Conservation (phyloP, 1,140 invertebrate species). For the Theocolax elegans region DNA sequence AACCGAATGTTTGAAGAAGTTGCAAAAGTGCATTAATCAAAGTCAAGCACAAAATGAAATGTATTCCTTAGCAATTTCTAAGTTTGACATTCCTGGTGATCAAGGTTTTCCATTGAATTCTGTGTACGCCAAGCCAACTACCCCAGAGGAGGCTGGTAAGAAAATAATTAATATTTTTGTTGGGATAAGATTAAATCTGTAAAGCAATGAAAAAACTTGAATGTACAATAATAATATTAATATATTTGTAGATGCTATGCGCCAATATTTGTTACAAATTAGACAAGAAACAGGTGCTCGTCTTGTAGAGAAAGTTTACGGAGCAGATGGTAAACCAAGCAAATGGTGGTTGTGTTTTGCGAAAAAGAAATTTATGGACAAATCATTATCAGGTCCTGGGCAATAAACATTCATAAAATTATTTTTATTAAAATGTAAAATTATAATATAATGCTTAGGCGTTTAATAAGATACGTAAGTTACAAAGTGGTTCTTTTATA, state of each 20-base stretch:
- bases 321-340: conserved; percentile 92
- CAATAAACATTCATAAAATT: conserved; percentile 73
- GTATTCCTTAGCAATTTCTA: conserved; percentile 93
- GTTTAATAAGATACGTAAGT: conserved; percentile 31
- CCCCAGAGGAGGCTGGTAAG: conserved; percentile 80
- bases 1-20: conserved; percentile 95
- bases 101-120: conserved; percentile 96
- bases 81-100: conserved; percentile 98
- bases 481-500: conserved; percentile 2
- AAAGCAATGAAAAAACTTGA: background rate
- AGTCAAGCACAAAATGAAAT: conserved; percentile 94
- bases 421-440: conserved; percentile 1
- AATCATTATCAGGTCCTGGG: conserved; percentile 88
- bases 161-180: conserved; percentile 5
- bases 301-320: conserved; percentile 83
- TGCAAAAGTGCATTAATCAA: conserved; percentile 92
- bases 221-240: conserved; percentile 1
- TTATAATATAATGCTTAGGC: conserved; percentile 17
- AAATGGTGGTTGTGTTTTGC: conserved; percentile 99
- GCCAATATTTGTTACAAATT: conserved; percentile 93
- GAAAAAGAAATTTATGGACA: conserved; percentile 99
- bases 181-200: too few relatives aligned
- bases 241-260: conserved; percentile 80
- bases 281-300: conserved; percentile 94
- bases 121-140: conserved; percentile 92